These are phyloP conservation scores for Tapirus indicus DNA, from an alignment of 2,797 vertebrate species.

Conservation along the genomic window DNA sequence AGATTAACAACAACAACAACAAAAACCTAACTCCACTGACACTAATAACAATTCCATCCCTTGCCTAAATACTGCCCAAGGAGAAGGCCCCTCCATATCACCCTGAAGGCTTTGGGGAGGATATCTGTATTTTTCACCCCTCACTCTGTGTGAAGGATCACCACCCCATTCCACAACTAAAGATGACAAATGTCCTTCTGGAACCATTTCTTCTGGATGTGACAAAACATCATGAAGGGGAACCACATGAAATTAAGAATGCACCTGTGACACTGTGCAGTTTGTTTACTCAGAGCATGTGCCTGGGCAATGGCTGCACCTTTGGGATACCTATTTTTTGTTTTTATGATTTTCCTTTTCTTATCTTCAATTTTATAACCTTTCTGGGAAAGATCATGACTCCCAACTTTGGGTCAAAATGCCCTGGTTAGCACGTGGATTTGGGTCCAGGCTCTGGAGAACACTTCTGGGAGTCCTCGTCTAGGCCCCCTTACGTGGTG, in stretches of 20 bases:
- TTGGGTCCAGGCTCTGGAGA: not conserved
- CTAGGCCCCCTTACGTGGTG: no score
- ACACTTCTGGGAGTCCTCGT: not conserved
- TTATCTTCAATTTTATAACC: not conserved
- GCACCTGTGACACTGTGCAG: not conserved
- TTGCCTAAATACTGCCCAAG: not conserved
- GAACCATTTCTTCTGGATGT: not conserved
- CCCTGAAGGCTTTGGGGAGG: not conserved
- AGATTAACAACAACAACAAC: not conserved
- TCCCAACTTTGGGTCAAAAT: not conserved
- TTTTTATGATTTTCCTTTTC: not conserved
- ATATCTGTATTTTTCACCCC: not conserved
- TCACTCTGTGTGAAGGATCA: not conserved
- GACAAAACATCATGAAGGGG: not conserved
- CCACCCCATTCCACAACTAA: not conserved
- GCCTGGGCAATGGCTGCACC: not conserved
- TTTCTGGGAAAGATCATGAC: not conserved
- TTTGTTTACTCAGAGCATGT: not conserved
- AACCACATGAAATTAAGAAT: not conserved
- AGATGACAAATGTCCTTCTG: not conserved
- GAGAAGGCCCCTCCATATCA: not conserved
- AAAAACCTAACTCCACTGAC: no score
- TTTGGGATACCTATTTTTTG: not conserved
- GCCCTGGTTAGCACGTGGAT: not conserved
- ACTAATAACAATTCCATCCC: not conserved